Evolutionary conservation across 2,797 vertebrate species (phyloP), one percentile per base, ranked within the genome.

Genomic region (Anas bernieri): DNA sequence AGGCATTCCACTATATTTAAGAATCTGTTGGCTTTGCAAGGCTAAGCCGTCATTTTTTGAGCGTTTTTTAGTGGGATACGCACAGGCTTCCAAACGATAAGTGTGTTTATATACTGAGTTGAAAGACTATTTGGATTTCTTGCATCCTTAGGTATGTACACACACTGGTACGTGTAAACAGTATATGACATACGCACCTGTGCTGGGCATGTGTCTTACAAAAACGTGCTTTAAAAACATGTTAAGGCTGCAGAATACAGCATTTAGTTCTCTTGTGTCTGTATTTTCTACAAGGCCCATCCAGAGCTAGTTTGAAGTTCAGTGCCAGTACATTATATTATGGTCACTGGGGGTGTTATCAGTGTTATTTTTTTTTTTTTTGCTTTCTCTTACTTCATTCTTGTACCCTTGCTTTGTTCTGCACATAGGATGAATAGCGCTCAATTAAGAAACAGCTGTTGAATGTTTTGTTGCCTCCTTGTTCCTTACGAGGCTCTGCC

Each of bases 11-110:
- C 90, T 94, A 61, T 64, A 83, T 50, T 69, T 89, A 94, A 86
- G 72, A 75, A 54, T 79, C 62, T 86, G 55, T 70, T 18, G 14
- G 50, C 93, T 96, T 96, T 97, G 94, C 90, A 92, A 97, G 95
- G 93, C 96, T 87, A 97, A 97, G 35, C 58, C 35, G 9, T 88
- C 55, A 43, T 86, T 93, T 91, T 94, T 69, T 30, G 25, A 55
- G 39, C 46, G 66, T 93, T 86, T 95, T 88, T 90, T 55, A 62
- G 79, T 91, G 82, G 63, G 50, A 80, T 91, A 50, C 79, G 68
- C 43, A 41, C 54, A 90, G 77, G 62, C 82, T 88, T 90, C 45
- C 62, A 94, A 92, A 93, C 80, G 41, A 69, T 88, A 90, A 41
- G 3, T 73, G n/a, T 88, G 61, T 92, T 94, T 88, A 68, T 90